Evolutionary conservation across 2,888 invertebrate genomes (phyloP).

Genomic region (Rosalia funebris): DNA sequence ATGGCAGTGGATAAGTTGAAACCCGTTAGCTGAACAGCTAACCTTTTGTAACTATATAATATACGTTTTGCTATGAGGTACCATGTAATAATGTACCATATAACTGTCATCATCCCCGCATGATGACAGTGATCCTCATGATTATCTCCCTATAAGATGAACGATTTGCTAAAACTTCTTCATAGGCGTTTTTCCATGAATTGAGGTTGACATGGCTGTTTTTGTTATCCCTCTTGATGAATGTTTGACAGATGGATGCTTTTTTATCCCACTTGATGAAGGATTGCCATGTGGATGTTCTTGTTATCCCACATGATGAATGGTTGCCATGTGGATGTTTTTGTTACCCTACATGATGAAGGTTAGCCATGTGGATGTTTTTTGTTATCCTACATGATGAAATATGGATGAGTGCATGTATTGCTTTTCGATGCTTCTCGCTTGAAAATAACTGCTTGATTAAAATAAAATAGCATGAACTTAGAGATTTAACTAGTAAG

Average conservation of each 20-base stretch:
- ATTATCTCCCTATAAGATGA: neutral
- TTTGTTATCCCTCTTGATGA: neutral
- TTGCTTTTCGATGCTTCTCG: neutral
- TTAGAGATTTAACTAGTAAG: neutral
- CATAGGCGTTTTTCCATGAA: neutral
- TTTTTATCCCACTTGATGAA: neutral
- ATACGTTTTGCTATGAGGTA: neutral
- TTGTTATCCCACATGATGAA: neutral
- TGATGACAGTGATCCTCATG: neutral
- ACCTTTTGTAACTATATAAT: neutral
- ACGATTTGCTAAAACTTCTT: neutral
- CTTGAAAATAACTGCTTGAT: neutral
- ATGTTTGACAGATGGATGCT: neutral
- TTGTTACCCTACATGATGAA: neutral
- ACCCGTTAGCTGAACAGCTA: neutral
- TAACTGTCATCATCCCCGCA: neutral
- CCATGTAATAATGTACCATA: neutral
- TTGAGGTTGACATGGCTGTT: neutral
- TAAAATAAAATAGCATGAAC: neutral
- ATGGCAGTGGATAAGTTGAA: conserved; percentile 1
- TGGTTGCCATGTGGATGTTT: neutral
- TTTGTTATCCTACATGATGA: neutral
- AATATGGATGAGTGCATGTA: neutral
- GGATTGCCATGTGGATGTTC: neutral
- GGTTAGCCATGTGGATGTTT: neutral